Conservation (phyloP, 1,140 invertebrate species). For the Drosophila pallidifrons region DNA sequence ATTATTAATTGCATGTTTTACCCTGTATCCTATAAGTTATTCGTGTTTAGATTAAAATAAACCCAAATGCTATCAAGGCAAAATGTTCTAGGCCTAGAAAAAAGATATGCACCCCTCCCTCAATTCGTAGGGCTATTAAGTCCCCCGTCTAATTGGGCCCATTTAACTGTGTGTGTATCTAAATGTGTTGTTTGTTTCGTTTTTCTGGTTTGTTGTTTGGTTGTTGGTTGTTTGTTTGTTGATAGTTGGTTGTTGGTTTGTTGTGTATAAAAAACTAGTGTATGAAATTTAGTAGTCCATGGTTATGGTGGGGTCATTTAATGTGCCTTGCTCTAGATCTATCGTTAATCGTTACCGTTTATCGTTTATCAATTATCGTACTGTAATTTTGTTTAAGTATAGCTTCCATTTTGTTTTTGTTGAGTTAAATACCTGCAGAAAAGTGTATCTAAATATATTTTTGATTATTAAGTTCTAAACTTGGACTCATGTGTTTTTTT, state of each 20-base stretch:
- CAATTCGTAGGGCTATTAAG: conserved; percentile 18
- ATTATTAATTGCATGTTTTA: conserved; percentile 83
- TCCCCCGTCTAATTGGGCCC: conserved; percentile 63
- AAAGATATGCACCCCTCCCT: conserved; percentile 68
- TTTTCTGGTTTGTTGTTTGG: conserved; percentile 45
- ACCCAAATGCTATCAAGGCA: conserved; percentile 68
- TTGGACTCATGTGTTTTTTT: conserved; percentile 80
- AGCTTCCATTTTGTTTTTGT: conserved; percentile 43
- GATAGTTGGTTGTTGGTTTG: conserved; percentile 30
- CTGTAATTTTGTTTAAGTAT: conserved; percentile 55
- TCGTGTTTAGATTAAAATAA: conserved; percentile 65
- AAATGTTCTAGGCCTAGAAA: conserved; percentile 73
- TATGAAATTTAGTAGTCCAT: conserved; percentile 79
- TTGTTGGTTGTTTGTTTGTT: conserved; percentile 46
- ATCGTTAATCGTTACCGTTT: conserved; percentile 53
- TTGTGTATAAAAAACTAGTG: conserved; percentile 69
- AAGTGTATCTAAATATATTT: conserved; percentile 84
- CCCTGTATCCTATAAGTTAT: conserved; percentile 84
- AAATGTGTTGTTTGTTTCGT: conserved; percentile 20
- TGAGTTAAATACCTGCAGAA: conserved; percentile 78
- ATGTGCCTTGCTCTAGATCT: conserved; percentile 67
- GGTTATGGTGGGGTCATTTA: conserved; percentile 77
- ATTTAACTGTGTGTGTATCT: conserved; percentile 63
- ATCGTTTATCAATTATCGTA: conserved; percentile 54
- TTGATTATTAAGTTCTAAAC: conserved; percentile 84